phyloP scores from a whole-genome alignment of 2,113 vertebrate species.

The Solea senegalensis region DNA sequence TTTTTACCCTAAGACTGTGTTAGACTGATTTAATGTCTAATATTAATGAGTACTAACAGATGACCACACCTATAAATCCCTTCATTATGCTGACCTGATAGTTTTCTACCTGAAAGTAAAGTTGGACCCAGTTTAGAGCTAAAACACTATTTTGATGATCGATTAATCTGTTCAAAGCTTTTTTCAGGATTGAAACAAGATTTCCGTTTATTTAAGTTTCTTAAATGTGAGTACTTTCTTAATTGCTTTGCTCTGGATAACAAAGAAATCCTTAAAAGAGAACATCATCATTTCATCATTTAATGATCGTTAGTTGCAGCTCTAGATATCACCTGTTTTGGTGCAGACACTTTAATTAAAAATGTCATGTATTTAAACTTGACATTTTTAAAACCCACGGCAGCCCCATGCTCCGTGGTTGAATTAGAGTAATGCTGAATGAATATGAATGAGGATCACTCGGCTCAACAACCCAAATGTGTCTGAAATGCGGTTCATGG shows the following conservation, averaged over 20 bases:
- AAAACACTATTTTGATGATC: too few relatives aligned
- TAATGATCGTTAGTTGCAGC: neutral
- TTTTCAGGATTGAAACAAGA: too few relatives aligned
- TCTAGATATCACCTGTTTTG: neutral
- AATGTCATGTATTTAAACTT: neutral
- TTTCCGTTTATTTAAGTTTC: too few relatives aligned
- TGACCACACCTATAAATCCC: neutral
- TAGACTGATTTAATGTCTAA: neutral
- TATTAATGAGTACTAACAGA: neutral
- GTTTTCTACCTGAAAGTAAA: neutral
- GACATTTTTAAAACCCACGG: neutral
- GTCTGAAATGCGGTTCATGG: neutral
- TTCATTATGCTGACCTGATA: neutral
- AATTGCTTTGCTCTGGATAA: too few relatives aligned
- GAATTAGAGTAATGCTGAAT: neutral
- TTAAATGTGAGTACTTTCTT: too few relatives aligned
- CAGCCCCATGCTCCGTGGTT: neutral
- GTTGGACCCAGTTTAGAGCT: too few relatives aligned
- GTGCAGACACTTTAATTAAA: neutral
- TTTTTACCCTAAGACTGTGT: too few relatives aligned
- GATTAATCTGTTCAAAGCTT: too few relatives aligned
- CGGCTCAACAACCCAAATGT: neutral
- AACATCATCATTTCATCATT: too few relatives aligned
- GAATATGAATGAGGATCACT: constrained; percentile 1
- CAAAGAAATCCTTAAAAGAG: too few relatives aligned